Conservation (phyloP, 2,113 vertebrate genomes). For the Oreochromis tanganicae region DNA sequence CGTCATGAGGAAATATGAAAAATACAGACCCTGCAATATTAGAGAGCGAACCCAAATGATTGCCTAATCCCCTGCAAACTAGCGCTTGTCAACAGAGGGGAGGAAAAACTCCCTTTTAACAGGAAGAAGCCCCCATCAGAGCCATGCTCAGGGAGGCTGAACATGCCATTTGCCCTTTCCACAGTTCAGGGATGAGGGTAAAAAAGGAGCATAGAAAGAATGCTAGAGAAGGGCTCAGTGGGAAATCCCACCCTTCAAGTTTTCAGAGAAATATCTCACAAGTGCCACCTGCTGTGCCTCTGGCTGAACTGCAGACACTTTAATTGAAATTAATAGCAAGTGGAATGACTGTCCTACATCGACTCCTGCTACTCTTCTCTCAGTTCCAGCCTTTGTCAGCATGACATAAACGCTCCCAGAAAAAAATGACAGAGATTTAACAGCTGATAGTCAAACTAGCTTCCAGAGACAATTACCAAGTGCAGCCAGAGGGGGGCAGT, state of each 20-base stretch:
- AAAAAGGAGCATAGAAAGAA: neutral
- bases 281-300: neutral
- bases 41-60: neutral
- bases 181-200: neutral
- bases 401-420: neutral
- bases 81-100: neutral
- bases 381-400: neutral
- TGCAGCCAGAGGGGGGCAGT: neutral
- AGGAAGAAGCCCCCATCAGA: neutral
- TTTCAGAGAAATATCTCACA: neutral
- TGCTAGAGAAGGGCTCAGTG: neutral
- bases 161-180: neutral
- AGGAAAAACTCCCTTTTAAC: neutral
- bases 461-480: neutral
- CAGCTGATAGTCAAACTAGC: neutral
- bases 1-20: neutral
- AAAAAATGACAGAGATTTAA: neutral
- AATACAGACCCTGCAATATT: neutral
- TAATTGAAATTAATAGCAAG: neutral
- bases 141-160: neutral
- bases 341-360: neutral
- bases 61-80: neutral
- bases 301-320: neutral
- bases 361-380: neutral
- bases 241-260: neutral